Evolutionary conservation across 2,797 vertebrate species (phyloP), one percentile per base, ranked within the genome.

Genomic region (Erpetoichthys calabaricus): DNA sequence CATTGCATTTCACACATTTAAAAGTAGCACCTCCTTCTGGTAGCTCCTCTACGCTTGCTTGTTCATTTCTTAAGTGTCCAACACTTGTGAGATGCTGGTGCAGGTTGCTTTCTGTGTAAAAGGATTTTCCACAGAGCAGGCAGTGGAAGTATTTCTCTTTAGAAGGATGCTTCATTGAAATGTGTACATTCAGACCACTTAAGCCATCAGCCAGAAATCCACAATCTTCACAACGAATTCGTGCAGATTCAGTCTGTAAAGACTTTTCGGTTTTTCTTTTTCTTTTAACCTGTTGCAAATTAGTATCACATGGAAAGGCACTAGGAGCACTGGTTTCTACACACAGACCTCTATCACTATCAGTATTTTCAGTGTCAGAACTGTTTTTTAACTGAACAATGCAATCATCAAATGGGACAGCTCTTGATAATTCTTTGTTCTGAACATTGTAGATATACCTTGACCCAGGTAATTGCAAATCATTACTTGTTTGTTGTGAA

Each of bases 91-190:
- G 70, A 75, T 99, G 96, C 74, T 99, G 96, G 68, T 98, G 94
- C 67, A 99, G 86, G 79, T 95, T 98, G 79, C 90, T 97, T 70
- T 98, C 96, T 0, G 91, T 92, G 72, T 95, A 97, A 78, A 98
- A 99, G 0, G 96, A 99, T 75, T 99, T 99, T 50, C 96, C 96
- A 44, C 94, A 99, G 5, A 98, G 83, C 68, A 98, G 69, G 68
- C 96, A 99, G 62, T 99, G 96, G 64, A 97, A 99, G 68, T 92
- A 90, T 61, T 95, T 98, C 77, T 98, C 94, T 62, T 96, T 97
- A 45, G 91, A 86, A 2, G 92, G 92, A 68, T 99, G 96, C 66
- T 98, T 99, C 94, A 99, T 99, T 52, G 94, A 91, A 68, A 98
- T 96, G 75, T 99, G 96, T 62, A 99, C 94, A 43, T 96, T 98